A percentile compares a stretch with the other conserved stretches of the same genome.
Evolutionary conservation across 2,888 invertebrate species (phyloP).

Genomic region (Troglohyphantes excavatus): DNA sequence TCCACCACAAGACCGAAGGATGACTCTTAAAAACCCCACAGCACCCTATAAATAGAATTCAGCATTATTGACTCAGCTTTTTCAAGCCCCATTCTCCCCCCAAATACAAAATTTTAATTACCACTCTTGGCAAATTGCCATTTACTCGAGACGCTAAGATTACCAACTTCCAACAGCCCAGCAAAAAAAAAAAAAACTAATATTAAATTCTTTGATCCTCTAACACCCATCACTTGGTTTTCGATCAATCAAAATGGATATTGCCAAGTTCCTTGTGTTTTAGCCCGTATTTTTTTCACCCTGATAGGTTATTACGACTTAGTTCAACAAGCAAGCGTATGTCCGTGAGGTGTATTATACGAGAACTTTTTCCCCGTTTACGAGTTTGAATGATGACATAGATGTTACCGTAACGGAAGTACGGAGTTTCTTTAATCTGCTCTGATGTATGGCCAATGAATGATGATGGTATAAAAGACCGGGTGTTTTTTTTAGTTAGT

Average conservation of each 20-base stretch:
- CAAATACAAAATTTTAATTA: conserved; percentile 73
- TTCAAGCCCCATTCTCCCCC: not conserved
- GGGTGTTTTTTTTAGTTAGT: not conserved
- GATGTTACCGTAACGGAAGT: conserved; percentile 46
- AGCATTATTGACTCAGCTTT: not conserved
- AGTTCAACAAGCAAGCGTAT: conserved; percentile 19
- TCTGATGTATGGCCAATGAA: conserved; percentile 68
- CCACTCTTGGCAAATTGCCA: conserved; percentile 73
- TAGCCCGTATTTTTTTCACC: not conserved
- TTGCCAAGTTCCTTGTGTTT: conserved; percentile 34
- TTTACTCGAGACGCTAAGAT: conserved; percentile 22
- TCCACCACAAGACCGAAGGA: too few relatives aligned
- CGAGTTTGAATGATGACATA: not conserved
- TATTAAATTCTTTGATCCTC: conserved; percentile 50
- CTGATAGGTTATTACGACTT: conserved; percentile 36
- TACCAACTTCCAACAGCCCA: not conserved
- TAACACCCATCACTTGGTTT: conserved; percentile 34
- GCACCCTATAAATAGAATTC: not conserved
- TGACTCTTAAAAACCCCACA: too few relatives aligned
- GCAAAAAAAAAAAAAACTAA: conserved; percentile 3
- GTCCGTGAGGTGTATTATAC: not conserved
- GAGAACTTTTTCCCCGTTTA: conserved; percentile 11
- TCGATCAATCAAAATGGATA: conserved; percentile 62
- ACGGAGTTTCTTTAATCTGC: conserved; percentile 63
- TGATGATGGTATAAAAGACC: conserved; percentile 59